phyloP scores from a whole-genome alignment of 2,888 invertebrate genomes.

The Diaphora mendica region DNA sequence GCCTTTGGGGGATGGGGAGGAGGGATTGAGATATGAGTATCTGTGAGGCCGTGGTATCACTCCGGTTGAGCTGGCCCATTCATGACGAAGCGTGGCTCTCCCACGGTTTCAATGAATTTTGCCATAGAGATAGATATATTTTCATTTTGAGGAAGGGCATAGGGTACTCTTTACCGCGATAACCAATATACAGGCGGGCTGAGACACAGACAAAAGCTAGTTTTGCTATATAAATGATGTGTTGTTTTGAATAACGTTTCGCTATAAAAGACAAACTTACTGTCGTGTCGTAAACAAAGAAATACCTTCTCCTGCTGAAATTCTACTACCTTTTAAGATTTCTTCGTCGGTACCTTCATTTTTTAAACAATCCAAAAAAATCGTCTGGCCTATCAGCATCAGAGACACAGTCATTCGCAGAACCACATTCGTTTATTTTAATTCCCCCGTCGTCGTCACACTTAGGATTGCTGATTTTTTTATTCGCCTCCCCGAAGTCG shows the following conservation, averaged over 20 bases:
- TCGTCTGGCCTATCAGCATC: constrained; percentile 24
- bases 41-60: too few relatives aligned
- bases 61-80: too few relatives aligned
- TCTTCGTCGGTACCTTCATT: background rate
- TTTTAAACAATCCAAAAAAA: background rate
- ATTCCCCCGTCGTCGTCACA: constrained; percentile 68
- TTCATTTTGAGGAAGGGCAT: too few relatives aligned
- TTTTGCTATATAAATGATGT: background rate
- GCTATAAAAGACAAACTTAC: background rate
- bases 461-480: constrained; percentile 65
- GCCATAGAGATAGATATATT: too few relatives aligned
- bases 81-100: too few relatives aligned
- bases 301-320: background rate
- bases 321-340: background rate
- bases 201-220: too few relatives aligned
- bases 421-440: constrained; percentile 70
- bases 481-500: constrained; percentile 62
- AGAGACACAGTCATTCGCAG: constrained; percentile 57
- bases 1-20: too few relatives aligned
- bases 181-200: too few relatives aligned
- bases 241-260: background rate
- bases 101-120: too few relatives aligned
- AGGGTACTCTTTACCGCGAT: too few relatives aligned
- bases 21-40: too few relatives aligned
- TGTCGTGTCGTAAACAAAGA: background rate